These are phyloP conservation scores for Erithacus rubecula DNA, from an alignment of 2,797 vertebrate genomes.

Conservation along the genomic window DNA sequence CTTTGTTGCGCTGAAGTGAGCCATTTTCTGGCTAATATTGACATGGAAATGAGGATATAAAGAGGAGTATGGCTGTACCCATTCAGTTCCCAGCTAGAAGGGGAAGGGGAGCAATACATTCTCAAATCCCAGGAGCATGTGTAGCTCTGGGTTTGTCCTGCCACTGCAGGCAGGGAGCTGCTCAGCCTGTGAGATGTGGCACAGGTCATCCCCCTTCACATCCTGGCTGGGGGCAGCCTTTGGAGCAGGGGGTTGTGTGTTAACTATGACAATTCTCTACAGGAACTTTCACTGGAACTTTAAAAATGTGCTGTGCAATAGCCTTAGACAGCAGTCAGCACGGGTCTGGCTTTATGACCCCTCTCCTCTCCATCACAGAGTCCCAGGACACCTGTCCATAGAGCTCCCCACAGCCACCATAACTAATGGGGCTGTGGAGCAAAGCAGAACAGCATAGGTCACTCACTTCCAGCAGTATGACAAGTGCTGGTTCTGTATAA, in stretches of 20 bases:
- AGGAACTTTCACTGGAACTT: conserved; percentile 19
- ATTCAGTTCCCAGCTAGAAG: neutral
- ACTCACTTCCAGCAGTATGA: conserved; percentile 49
- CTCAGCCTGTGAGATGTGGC: neutral
- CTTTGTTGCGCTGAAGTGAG: neutral
- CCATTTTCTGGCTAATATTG: neutral
- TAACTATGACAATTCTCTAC: neutral
- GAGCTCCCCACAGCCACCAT: neutral
- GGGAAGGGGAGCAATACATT: accelerated
- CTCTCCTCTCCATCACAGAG: conserved; percentile 46
- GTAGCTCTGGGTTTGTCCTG: neutral
- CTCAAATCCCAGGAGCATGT: accelerated
- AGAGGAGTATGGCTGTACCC: neutral
- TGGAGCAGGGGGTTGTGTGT: neutral
- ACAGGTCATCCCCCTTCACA: accelerated
- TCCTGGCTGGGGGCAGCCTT: neutral
- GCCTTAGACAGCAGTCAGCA: conserved; percentile 58
- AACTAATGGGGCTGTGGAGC: conserved; percentile 64
- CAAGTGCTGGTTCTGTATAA: conserved; percentile 38
- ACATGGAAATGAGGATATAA: neutral
- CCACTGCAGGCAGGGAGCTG: neutral
- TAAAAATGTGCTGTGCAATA: conserved; percentile 51
- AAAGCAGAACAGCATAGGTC: conserved; percentile 42
- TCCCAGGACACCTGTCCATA: conserved; percentile 61
- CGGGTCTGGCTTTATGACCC: conserved; percentile 33